phyloP scores from a whole-genome alignment of 2,797 vertebrate species.

The Acipenser oxyrinchus region DNA sequence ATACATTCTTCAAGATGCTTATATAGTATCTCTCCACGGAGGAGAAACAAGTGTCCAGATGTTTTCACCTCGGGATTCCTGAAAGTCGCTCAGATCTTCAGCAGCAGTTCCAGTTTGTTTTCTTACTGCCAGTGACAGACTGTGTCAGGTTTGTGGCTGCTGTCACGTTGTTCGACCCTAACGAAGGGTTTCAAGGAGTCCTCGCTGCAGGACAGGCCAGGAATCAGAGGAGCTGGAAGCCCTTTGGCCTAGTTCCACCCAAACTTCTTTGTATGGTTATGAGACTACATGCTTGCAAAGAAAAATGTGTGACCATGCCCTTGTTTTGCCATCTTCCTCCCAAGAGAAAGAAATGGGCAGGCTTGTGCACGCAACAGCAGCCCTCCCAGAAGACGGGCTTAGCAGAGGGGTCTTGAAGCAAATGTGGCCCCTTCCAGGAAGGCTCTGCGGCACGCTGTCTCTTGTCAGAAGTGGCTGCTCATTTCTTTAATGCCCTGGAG shows the following conservation, averaged over 20 bases:
- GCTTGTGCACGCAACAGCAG: not conserved
- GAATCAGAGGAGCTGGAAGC: conserved; percentile 4
- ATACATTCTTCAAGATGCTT: conserved; percentile 53
- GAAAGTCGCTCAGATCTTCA: conserved; percentile 23
- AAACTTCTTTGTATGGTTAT: not conserved
- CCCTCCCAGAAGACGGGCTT: not conserved
- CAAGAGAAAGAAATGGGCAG: not conserved
- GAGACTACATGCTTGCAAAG: conserved; percentile 26
- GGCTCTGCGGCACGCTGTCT: conserved; percentile 13
- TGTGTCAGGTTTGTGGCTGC: conserved; percentile 27
- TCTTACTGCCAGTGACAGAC: conserved; percentile 26
- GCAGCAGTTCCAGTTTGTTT: conserved; percentile 31
- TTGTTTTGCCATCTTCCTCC: not conserved
- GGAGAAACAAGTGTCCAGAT: conserved; percentile 42
- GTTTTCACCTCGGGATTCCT: conserved; percentile 28
- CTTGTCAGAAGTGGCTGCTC: conserved; percentile 19
- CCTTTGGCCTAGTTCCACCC: conserved; percentile 5
- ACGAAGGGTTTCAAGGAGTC: conserved; percentile 25
- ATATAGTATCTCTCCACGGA: not conserved
- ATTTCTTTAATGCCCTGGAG: conserved; percentile 49
- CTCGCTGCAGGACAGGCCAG: conserved; percentile 1
- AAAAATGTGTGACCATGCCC: not conserved
- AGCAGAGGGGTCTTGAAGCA: conserved; percentile 4
- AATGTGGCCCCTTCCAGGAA: no score
- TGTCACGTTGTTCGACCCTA: conserved; percentile 41